Base-by-base conservation (phyloP, 2,888 invertebrate species). In the Rhagophthalmus giganteus region DNA sequence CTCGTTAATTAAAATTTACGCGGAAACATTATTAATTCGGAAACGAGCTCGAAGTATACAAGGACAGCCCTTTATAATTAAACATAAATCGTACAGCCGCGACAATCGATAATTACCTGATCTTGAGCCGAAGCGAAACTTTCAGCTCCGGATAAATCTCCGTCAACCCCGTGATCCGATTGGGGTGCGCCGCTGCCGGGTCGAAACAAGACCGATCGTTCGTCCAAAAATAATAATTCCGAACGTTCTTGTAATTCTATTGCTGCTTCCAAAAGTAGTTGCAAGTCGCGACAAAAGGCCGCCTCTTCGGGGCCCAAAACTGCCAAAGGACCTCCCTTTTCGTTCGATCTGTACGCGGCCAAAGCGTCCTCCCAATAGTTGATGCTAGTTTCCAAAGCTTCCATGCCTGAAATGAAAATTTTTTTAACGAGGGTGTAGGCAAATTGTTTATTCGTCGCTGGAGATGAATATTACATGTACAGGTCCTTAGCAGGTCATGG, bases 101-200 rank as follows among this genome's bases (percentile, higher is more conserved):
- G n/a, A n/a, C n/a, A n/a, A n/a, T n/a, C n/a, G n/a, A 20, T 5
- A 11, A 10, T 64, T 64, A 86, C 89, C 77, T 89, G 87, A 73
- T 96, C 97, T 68, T 94, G 87, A 0, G 97, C 97, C 1, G 96
- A 97, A 37, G 94, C 93, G 76, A 96, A 98, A 55, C 95, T 95
- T 72, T 97, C 97, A 0, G 91, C 90, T 9, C 94, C 94, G 60
- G 94, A 93, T 56, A 91, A 85, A 68, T 86, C 85, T 0, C 84
- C 65, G 46, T 74, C 65, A 59, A 75, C 54, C 63, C 76, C 61
- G 64, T 71, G 65, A 70, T 73, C 78, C n/a, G 62, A 61, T 49
- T 72, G 76, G 44, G 76, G 81, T 52, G 79, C 81, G 49, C 83
- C 85, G 68, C 85, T 86, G 68, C 87, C 88, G 54, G 88, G 86